Conservation (phyloP, 2,888 invertebrate genomes). For the Andrena fulva region DNA sequence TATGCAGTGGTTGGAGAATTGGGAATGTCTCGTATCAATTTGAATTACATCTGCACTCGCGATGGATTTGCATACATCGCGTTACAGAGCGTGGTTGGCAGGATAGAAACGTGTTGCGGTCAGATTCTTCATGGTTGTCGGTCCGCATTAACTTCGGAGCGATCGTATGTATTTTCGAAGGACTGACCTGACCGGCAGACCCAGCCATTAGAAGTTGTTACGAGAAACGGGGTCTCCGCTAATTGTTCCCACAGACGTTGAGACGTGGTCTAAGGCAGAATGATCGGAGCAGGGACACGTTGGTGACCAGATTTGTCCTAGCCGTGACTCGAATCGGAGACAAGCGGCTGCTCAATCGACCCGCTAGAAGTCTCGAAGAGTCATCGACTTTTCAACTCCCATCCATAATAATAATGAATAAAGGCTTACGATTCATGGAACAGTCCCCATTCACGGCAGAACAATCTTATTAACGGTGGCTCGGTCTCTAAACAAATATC, state of each 20-base stretch:
- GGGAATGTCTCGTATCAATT: not conserved
- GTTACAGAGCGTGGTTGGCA: constrained; percentile 18
- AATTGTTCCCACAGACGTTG: constrained; percentile 68
- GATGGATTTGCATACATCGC: constrained; percentile 12
- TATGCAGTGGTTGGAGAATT: not conserved
- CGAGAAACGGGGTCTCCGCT: constrained; percentile 35
- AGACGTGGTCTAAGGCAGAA: constrained; percentile 31
- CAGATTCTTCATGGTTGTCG: constrained; percentile 23
- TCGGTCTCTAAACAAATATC: constrained; percentile 3
- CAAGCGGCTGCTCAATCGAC: constrained; percentile 47
- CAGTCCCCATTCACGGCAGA: constrained; percentile 50
- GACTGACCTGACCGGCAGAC: constrained; percentile 22
- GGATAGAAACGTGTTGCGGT: constrained; percentile 42
- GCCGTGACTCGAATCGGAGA: constrained; percentile 56
- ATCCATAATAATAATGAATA: constrained; percentile 22
- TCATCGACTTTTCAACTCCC: constrained; percentile 62
- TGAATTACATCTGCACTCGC: not conserved
- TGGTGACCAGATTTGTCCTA: constrained; percentile 26
- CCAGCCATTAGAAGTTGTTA: constrained; percentile 35
- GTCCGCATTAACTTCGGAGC: constrained; percentile 22
- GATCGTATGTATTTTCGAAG: constrained; percentile 41
- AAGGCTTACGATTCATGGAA: constrained; percentile 36
- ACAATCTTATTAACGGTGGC: constrained; percentile 25
- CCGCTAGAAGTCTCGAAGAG: constrained; percentile 54
- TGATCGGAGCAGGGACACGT: constrained; percentile 31